Percentiles rank a stretch among this genome's conserved stretches.
Conservation (phyloP, 2,888 invertebrate genomes). For the Crocallis elinguaria region DNA sequence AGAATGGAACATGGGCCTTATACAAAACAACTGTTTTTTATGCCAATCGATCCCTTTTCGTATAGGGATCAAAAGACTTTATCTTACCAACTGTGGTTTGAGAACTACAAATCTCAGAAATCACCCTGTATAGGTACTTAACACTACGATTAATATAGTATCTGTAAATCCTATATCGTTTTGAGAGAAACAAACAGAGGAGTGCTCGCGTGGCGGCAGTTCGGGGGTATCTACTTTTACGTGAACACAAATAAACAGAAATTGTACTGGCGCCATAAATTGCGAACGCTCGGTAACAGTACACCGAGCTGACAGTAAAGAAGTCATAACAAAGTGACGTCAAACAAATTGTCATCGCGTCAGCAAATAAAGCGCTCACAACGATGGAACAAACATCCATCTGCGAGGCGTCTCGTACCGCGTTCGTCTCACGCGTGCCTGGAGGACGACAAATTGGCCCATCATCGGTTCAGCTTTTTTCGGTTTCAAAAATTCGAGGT, state of each 20-base stretch:
- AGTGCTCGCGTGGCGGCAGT: too few species aligned
- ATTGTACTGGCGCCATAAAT: slow-evolving; percentile 11
- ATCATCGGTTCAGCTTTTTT: slow-evolving; percentile 6
- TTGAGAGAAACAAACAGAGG: too few species aligned
- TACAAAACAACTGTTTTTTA: too few species aligned
- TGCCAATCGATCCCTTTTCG: too few species aligned
- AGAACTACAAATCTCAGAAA: too few species aligned
- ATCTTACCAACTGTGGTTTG: too few species aligned
- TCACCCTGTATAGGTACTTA: too few species aligned
- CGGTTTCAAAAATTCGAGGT: too few species aligned
- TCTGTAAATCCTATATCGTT: too few species aligned
- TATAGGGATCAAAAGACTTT: too few species aligned
- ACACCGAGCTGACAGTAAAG: slow-evolving; percentile 22
- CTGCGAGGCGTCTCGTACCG: neutral
- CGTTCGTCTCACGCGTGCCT: slow-evolving; percentile 10
- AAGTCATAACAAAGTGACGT: slow-evolving; percentile 26
- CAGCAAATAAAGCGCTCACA: slow-evolving; percentile 11
- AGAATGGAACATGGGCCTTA: too few species aligned
- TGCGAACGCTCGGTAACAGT: slow-evolving; percentile 19
- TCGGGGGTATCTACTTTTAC: neutral
- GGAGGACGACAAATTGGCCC: neutral
- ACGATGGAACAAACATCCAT: slow-evolving; percentile 3
- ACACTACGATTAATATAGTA: too few species aligned
- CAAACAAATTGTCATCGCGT: slow-evolving; percentile 24
- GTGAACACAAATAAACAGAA: slow-evolving; percentile 18